These are phyloP conservation scores for Ammodytes marinus DNA, from an alignment of 2,113 vertebrate genomes.

Conservation along the genomic window DNA sequence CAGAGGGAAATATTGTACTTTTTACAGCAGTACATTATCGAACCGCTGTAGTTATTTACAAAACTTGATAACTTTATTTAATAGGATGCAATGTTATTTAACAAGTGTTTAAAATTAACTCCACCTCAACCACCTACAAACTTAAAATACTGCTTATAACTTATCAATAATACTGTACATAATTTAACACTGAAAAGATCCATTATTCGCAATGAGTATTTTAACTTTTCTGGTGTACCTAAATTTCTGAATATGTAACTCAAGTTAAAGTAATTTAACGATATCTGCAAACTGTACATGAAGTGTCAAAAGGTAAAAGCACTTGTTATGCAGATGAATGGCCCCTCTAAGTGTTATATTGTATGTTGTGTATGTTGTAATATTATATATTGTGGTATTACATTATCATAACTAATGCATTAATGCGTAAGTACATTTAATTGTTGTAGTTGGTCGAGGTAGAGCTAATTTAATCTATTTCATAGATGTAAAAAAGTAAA, in stretches of 20 bases:
- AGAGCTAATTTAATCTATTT: not conserved
- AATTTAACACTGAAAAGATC: not conserved
- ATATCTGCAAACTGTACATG: not conserved
- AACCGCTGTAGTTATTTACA: not conserved
- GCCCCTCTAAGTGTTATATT: not conserved
- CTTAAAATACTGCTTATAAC: slow-evolving; percentile 1
- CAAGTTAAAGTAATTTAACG: not conserved
- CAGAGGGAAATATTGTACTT: not conserved
- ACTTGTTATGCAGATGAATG: not conserved
- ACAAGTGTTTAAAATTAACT: not conserved
- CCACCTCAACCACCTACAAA: not conserved
- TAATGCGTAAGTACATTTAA: not conserved
- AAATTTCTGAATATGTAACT: not conserved
- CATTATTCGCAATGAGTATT: not conserved
- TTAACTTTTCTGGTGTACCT: not conserved
- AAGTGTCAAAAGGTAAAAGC: not conserved
- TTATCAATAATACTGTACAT: not conserved
- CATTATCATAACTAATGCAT: not conserved
- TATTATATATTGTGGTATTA: not conserved
- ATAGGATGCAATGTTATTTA: not conserved
- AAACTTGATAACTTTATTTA: not conserved
- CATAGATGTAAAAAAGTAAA: not conserved
- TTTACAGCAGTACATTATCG: not conserved
- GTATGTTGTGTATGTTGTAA: too few species aligned
- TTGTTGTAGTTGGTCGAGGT: not conserved